These are phyloP conservation scores for Ia io DNA, from an alignment of 2,113 vertebrate species.

Conservation along the genomic window DNA sequence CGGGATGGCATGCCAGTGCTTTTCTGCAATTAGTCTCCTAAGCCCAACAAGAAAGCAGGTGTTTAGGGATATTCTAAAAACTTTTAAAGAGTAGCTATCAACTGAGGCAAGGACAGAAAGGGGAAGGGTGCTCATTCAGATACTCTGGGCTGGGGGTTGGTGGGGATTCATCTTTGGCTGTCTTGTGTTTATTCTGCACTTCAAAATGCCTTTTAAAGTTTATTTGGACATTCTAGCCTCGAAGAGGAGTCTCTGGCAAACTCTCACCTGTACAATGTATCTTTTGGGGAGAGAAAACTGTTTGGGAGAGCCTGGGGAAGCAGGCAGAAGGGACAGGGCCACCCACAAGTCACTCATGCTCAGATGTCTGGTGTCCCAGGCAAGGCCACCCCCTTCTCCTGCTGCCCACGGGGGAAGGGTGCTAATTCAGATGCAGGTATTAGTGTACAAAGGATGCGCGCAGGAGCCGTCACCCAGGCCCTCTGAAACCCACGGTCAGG, in stretches of 20 bases:
- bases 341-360: not conserved
- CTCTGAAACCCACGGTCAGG: not conserved
- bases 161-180: not conserved
- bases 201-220: not conserved
- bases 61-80: not conserved
- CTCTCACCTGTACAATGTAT: too few species aligned
- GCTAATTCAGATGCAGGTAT: not conserved
- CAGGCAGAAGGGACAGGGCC: not conserved
- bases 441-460: accelerated
- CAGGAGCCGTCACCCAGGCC: not conserved
- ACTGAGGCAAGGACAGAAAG: not conserved
- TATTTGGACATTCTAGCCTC: not conserved
- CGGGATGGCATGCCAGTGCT: not conserved
- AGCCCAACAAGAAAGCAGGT: not conserved
- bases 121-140: not conserved
- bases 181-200: not conserved
- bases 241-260: not conserved
- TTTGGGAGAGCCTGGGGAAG: not conserved
- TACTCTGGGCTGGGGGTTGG: not conserved
- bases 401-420: accelerated
- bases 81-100: not conserved
- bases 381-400: accelerated
- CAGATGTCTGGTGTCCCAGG: accelerated
- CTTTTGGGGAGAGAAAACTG: not conserved
- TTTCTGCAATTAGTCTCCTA: conserved; percentile 5